Conservation (phyloP, 1,140 invertebrate genomes). For the Leptinotarsa defecta region DNA sequence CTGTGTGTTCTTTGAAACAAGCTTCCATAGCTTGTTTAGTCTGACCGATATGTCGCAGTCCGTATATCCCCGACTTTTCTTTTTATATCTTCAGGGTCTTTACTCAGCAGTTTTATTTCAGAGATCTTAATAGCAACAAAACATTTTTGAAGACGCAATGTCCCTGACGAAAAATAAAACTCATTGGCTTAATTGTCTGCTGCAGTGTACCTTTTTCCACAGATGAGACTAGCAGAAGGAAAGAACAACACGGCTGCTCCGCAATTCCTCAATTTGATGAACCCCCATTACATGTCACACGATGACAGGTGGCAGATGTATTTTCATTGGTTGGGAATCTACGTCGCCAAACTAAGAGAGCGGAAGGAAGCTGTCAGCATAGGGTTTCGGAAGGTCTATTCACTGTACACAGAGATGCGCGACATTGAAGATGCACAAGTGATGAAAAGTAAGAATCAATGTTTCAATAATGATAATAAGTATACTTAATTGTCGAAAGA, state of each 20-base stretch:
- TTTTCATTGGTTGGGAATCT: conserved; percentile 52
- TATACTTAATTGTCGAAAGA: too few species aligned
- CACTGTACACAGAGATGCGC: conserved; percentile 53
- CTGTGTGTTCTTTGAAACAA: too few species aligned
- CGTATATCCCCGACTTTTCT: too few species aligned
- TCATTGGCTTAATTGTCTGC: not conserved
- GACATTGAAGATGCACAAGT: conserved; percentile 52
- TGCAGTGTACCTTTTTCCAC: not conserved
- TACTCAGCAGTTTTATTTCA: too few species aligned
- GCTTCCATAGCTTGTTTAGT: too few species aligned
- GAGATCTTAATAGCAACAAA: too few species aligned
- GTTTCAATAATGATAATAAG: too few species aligned
- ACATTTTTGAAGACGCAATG: not conserved
- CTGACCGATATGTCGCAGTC: too few species aligned
- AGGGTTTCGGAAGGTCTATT: conserved; percentile 53
- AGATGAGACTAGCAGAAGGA: conserved; percentile 3
- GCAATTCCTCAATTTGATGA: conserved; percentile 31
- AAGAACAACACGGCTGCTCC: conserved; percentile 29
- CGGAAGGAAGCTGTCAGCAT: conserved; percentile 45
- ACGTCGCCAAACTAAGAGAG: conserved; percentile 48
- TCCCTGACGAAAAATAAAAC: too few species aligned
- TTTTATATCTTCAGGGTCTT: too few species aligned
- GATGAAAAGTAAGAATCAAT: conserved; percentile 45
- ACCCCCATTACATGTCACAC: conserved; percentile 45
- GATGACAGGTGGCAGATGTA: conserved; percentile 55